These are phyloP conservation scores for Syngnathus acus DNA, from an alignment of 2,797 vertebrate genomes.

Conservation along the genomic window DNA sequence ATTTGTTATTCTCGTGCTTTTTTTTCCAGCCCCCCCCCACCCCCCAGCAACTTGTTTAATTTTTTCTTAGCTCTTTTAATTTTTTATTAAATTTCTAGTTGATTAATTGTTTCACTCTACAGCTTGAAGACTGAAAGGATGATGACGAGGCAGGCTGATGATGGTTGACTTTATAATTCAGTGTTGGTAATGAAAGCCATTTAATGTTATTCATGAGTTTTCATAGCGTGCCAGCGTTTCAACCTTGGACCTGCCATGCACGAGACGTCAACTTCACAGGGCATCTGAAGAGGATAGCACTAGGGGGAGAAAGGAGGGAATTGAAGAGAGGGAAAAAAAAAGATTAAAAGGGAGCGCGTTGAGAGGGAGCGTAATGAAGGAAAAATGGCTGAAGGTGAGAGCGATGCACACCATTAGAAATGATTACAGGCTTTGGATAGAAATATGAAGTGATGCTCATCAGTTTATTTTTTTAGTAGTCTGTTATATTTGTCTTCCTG, in stretches of 20 bases:
- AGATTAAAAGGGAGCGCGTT: constrained; percentile 10
- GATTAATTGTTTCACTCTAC: background rate
- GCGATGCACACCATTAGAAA: constrained; percentile 9
- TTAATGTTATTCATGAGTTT: constrained; percentile 63
- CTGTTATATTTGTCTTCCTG: background rate
- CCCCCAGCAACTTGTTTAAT: background rate
- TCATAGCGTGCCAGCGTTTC: constrained; percentile 33
- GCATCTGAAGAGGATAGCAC: constrained; percentile 27
- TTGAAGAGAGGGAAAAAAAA: background rate
- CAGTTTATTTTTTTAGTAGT: background rate
- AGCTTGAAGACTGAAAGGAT: background rate
- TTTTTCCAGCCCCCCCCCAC: background rate
- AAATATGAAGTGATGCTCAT: constrained; percentile 9
- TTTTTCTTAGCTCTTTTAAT: background rate
- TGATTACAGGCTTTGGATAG: constrained; percentile 9
- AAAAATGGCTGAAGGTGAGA: constrained; percentile 18
- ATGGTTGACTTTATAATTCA: constrained; percentile 28
- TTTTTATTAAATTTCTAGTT: background rate
- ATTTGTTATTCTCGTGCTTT: constrained; percentile 2
- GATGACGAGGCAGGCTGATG: background rate
- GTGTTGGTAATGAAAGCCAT: constrained; percentile 46
- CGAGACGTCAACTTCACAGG: constrained; percentile 28
- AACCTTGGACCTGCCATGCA: constrained; percentile 36
- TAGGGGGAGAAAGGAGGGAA: constrained; percentile 4
- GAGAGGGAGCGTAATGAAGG: constrained; percentile 4